phyloP scores from a whole-genome alignment of 2,797 vertebrate genomes.

The Astyanax mexicanus region DNA sequence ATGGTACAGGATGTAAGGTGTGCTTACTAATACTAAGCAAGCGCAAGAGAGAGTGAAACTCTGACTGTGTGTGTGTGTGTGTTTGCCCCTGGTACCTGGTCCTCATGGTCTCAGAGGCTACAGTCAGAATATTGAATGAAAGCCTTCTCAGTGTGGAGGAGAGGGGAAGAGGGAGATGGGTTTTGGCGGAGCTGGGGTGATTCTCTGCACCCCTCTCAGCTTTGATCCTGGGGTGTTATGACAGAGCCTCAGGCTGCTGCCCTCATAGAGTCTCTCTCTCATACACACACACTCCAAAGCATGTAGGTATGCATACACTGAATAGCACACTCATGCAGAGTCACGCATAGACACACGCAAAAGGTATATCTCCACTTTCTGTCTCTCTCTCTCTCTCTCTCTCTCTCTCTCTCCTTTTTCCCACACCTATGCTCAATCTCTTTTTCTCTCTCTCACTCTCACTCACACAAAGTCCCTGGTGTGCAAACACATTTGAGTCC shows the following conservation, averaged over 20 bases:
- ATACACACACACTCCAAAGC: conserved; percentile 15
- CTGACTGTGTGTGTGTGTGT: neutral
- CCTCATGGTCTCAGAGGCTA: conserved; percentile 68
- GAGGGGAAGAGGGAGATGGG: conserved; percentile 56
- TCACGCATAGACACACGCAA: conserved; percentile 33
- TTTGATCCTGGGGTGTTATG: conserved; percentile 83
- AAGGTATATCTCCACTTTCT: neutral
- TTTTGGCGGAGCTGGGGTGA: conserved; percentile 59
- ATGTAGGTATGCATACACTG: conserved; percentile 11
- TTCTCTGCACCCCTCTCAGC: conserved; percentile 67
- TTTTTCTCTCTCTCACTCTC: conserved; percentile 48
- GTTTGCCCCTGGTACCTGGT: conserved; percentile 57
- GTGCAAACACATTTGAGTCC: conserved; percentile 47
- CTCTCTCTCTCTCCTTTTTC: conserved; percentile 54
- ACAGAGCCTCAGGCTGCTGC: conserved; percentile 78
- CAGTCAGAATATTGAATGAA: conserved; percentile 83
- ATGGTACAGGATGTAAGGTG: too few species aligned
- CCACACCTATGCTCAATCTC: too few species aligned
- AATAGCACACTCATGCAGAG: conserved; percentile 37
- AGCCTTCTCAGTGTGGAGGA: conserved; percentile 69
- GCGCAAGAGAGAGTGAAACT: neutral
- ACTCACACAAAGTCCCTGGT: conserved; percentile 15
- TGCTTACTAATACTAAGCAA: too few species aligned
- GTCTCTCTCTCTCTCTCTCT: too few species aligned
- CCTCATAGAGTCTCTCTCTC: conserved; percentile 68